Conservation (phyloP, 2,888 invertebrate genomes). For the Abrostola triplasia region DNA sequence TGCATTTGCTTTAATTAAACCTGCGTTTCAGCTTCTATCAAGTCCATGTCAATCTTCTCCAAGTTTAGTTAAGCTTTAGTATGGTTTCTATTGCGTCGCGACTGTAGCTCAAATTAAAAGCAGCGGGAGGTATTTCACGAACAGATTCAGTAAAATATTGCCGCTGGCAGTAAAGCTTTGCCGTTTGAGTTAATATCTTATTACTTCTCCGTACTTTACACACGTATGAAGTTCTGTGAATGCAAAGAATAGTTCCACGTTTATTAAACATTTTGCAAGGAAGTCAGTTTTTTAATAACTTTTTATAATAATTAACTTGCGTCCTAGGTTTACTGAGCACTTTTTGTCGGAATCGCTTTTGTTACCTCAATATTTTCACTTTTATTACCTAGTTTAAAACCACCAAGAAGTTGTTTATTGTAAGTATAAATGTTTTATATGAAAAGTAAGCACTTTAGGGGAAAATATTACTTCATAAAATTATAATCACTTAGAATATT, state of each 20-base stretch:
- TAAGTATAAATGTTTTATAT: neutral
- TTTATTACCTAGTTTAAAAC: neutral
- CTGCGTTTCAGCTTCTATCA: no score
- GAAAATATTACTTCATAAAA: conserved; percentile 9
- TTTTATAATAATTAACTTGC: neutral
- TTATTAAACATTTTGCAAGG: conserved; percentile 11
- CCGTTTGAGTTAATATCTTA: conserved; percentile 41
- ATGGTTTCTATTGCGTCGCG: no score
- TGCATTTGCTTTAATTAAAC: no score
- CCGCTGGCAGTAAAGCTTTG: conserved; percentile 17
- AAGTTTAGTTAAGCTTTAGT: no score
- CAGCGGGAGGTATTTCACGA: conserved; percentile 1
- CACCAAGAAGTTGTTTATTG: neutral
- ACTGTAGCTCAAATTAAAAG: neutral
- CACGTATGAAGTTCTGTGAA: conserved; percentile 23
- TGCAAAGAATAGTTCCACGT: conserved; percentile 11
- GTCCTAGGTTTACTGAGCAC: neutral
- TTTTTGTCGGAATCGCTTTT: neutral
- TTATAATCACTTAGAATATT: conserved; percentile 4
- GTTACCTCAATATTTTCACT: neutral
- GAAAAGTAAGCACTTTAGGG: neutral
- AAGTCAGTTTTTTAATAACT: neutral
- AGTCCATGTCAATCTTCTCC: no score
- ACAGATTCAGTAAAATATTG: conserved; percentile 21
- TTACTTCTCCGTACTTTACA: conserved; percentile 41